phyloP scores from a whole-genome alignment of 1,140 invertebrate genomes.

The Pseudobourletiella spinata region DNA sequence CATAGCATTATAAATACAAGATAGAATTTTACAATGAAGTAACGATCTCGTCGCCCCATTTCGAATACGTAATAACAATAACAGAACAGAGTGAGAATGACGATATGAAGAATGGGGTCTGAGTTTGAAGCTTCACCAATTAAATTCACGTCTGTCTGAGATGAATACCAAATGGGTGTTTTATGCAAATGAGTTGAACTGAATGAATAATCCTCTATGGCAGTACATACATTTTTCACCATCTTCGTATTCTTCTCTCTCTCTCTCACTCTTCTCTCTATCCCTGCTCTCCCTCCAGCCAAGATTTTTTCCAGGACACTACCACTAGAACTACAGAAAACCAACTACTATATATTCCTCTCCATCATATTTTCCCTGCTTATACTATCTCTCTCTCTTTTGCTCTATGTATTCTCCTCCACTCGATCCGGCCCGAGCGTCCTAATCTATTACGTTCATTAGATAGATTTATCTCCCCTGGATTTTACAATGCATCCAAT shows the following conservation, averaged over 20 bases:
- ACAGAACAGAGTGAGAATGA: background rate
- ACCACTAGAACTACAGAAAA: background rate
- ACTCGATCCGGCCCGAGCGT: too few relatives aligned
- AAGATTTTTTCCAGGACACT: constrained; percentile 7
- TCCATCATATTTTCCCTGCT: background rate
- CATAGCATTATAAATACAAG: too few relatives aligned
- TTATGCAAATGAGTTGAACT: constrained; percentile 24
- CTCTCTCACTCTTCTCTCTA: background rate
- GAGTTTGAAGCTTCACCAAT: constrained; percentile 27
- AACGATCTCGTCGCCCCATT: too few relatives aligned
- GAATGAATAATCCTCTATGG: constrained; percentile 1
- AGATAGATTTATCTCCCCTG: background rate
- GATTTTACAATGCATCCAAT: too few relatives aligned
- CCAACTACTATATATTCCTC: background rate
- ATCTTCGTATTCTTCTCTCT: background rate
- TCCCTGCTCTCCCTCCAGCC: constrained; percentile 6
- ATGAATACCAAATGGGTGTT: constrained; percentile 27
- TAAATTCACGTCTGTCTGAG: constrained; percentile 29
- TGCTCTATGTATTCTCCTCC: too few relatives aligned
- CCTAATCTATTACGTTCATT: constrained; percentile 8
- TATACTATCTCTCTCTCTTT: background rate
- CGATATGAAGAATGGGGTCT: constrained; percentile 13
- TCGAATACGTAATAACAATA: background rate
- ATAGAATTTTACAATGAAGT: too few relatives aligned
- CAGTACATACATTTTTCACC: background rate